Conservation (phyloP, 2,797 vertebrate species). For the Anas georgica region DNA sequence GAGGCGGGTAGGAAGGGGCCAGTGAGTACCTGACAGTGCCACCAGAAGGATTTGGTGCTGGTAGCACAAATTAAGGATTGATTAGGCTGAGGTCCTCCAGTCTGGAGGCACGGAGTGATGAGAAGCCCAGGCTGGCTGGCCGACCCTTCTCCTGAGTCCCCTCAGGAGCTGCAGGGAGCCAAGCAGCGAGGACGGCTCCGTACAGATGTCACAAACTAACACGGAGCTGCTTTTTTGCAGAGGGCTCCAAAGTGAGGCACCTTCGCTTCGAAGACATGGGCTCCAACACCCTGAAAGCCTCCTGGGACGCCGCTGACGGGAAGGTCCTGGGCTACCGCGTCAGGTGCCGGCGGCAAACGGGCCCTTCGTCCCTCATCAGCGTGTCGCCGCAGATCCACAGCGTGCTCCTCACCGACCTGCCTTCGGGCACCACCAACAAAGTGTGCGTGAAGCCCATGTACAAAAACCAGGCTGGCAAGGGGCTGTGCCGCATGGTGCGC, state of each 20-base stretch:
- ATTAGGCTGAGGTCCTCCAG: background rate
- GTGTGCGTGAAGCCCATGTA: conserved; percentile 70
- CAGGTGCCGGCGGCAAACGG: conserved; percentile 46
- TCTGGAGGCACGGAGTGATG: rapidly evolving
- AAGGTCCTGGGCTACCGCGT: conserved; percentile 43
- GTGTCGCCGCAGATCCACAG: conserved; percentile 48
- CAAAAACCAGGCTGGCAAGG: background rate
- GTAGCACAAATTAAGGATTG: background rate
- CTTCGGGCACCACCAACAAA: background rate
- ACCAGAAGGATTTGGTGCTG: background rate
- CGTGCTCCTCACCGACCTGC: conserved; percentile 31
- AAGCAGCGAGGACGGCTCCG: rapidly evolving
- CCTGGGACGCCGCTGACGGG: conserved; percentile 34
- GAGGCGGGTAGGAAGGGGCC: background rate
- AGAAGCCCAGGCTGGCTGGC: background rate
- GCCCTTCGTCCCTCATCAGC: background rate
- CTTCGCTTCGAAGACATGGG: conserved; percentile 48
- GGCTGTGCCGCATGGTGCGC: conserved; percentile 9
- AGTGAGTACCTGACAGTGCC: background rate
- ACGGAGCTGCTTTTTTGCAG: background rate
- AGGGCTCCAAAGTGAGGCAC: conserved; percentile 37
- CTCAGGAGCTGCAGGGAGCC: rapidly evolving
- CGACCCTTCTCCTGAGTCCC: no score
- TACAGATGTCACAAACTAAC: rapidly evolving
- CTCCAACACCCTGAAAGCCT: conserved; percentile 21